Conservation (phyloP, 1,140 invertebrate species). For the Drosophila ambigua region DNA sequence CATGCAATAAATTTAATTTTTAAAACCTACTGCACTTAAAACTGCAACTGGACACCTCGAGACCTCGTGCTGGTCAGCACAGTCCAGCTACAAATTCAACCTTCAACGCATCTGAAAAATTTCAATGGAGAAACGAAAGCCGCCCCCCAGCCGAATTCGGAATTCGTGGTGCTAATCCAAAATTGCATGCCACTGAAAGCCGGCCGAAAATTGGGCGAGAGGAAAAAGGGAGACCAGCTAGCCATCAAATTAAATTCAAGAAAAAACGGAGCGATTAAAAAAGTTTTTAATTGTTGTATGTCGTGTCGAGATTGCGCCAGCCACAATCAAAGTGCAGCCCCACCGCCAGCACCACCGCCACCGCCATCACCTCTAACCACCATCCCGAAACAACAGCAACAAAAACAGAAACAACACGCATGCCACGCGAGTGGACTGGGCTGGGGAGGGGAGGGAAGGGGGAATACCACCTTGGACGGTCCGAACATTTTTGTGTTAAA, state of each 20-base stretch:
- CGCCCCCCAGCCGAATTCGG: not conserved
- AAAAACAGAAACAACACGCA: constrained; percentile 55
- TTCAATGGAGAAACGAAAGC: no score
- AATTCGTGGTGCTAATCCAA: constrained; percentile 35
- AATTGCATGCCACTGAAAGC: constrained; percentile 64
- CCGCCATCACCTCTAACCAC: constrained; percentile 7
- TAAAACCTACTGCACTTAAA: no score
- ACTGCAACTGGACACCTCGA: no score
- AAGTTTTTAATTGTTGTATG: constrained; percentile 78
- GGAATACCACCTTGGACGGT: constrained; percentile 56
- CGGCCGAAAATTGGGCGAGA: constrained; percentile 28
- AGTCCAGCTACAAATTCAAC: no score
- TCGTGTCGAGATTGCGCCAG: constrained; percentile 69
- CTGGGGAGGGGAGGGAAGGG: not conserved
- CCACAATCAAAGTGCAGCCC: constrained; percentile 33
- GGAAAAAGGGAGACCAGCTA: constrained; percentile 36
- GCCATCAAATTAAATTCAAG: constrained; percentile 79
- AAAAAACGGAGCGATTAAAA: constrained; percentile 76
- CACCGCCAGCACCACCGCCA: not conserved
- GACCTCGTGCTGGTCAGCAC: no score
- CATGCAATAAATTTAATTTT: no score
- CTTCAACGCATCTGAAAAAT: no score
- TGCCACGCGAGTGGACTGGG: constrained; percentile 32
- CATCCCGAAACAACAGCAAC: not conserved
- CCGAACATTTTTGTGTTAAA: constrained; percentile 80